Evolutionary conservation across 2,888 invertebrate species (phyloP).

Genomic region (Theodoxus fluviatilis): DNA sequence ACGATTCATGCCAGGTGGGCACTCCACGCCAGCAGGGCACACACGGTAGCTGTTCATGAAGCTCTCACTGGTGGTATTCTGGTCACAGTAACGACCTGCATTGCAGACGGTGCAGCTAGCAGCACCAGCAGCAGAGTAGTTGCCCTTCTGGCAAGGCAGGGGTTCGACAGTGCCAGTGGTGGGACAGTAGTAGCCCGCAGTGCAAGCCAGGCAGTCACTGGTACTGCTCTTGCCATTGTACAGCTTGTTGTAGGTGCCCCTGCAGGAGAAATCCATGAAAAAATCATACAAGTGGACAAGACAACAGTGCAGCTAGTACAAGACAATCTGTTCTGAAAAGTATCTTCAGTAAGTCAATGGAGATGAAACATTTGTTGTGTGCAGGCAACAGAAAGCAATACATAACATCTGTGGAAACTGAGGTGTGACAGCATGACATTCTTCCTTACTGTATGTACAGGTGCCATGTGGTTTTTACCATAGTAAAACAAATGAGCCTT

Average conservation of each 20-base stretch:
- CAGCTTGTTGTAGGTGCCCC: slow-evolving; percentile 49
- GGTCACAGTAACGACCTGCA: slow-evolving; percentile 58
- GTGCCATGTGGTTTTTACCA: too few relatives aligned
- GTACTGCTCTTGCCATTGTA: slow-evolving; percentile 47
- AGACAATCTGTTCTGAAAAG: not conserved
- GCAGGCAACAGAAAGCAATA: too few relatives aligned
- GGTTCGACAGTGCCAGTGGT: slow-evolving; percentile 45
- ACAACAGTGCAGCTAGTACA: not conserved
- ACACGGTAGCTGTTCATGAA: slow-evolving; percentile 43
- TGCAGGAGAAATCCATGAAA: slow-evolving; percentile 42
- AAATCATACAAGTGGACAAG: too few relatives aligned
- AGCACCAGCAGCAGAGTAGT: slow-evolving; percentile 54
- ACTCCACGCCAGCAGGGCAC: slow-evolving; percentile 59
- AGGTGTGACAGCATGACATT: too few relatives aligned
- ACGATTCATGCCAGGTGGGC: slow-evolving; percentile 54
- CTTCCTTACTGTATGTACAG: too few relatives aligned
- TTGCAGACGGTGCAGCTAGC: slow-evolving; percentile 50
- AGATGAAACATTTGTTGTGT: too few relatives aligned
- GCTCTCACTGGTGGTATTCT: slow-evolving; percentile 52
- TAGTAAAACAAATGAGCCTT: too few relatives aligned
- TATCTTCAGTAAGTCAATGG: too few relatives aligned
- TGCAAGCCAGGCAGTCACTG: slow-evolving; percentile 49
- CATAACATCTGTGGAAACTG: too few relatives aligned
- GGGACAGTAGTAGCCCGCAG: slow-evolving; percentile 61
- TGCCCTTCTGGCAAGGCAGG: slow-evolving; percentile 57